Evolutionary conservation across 2,113 vertebrate genomes (phyloP).

Genomic region (Lipotes vexillifer): DNA sequence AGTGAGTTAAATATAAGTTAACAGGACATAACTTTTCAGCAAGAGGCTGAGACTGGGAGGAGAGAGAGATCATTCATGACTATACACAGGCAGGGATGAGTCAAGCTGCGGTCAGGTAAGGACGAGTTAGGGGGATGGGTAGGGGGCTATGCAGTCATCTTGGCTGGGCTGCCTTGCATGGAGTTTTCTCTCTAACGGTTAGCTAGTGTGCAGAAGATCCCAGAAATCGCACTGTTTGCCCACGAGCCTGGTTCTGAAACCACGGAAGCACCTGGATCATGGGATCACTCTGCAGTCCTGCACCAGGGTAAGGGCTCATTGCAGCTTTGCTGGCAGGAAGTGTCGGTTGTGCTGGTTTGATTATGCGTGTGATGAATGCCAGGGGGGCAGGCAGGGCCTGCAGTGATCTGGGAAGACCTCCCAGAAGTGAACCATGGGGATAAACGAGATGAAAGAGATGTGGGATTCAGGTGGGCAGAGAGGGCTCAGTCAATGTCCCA

Average conservation of each 20-base stretch:
- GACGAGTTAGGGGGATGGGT: fast-evolving
- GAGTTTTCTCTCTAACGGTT: not conserved
- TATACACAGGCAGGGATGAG: not conserved
- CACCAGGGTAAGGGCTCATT: not conserved
- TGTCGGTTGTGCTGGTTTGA: not conserved
- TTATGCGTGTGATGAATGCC: fast-evolving
- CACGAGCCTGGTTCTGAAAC: not conserved
- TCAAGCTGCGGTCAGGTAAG: not conserved
- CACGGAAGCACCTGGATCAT: fast-evolving
- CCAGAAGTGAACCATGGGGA: not conserved
- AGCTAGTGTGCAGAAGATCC: not conserved
- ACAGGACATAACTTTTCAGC: not conserved
- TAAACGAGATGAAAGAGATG: not conserved
- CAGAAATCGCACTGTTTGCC: not conserved
- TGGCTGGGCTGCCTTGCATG: too few relatives aligned
- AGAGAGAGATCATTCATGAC: not conserved
- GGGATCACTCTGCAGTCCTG: not conserved
- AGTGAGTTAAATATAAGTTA: not conserved
- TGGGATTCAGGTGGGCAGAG: not conserved
- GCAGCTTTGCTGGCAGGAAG: not conserved
- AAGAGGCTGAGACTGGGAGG: not conserved
- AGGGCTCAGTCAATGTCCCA: not conserved
- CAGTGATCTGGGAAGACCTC: not conserved
- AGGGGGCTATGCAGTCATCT: too few relatives aligned
- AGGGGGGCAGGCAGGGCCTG: not conserved